These are phyloP conservation scores for Clepsis dumicolana DNA, from an alignment of 2,888 invertebrate species.

Conservation along the genomic window DNA sequence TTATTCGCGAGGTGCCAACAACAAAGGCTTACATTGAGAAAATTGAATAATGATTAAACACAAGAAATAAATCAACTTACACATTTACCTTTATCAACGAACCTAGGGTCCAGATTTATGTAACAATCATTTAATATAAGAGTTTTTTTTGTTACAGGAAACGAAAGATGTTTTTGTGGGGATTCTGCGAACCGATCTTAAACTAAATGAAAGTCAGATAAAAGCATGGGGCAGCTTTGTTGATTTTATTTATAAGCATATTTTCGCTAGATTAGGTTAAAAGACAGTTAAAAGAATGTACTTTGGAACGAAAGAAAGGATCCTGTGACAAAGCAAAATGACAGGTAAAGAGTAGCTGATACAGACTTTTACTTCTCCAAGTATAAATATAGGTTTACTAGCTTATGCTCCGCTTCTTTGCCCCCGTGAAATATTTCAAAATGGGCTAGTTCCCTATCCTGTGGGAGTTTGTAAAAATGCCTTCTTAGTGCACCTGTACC, in stretches of 20 bases:
- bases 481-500: too few relatives aligned
- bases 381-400: too few relatives aligned
- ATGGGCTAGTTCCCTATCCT: too few relatives aligned
- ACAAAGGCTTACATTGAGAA: too few relatives aligned
- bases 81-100: too few relatives aligned
- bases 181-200: constrained; percentile 29
- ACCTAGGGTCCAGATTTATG: background rate
- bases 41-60: too few relatives aligned
- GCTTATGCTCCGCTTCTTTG: too few relatives aligned
- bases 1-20: too few relatives aligned
- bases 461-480: too few relatives aligned
- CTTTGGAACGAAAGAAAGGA: background rate
- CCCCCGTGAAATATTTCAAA: too few relatives aligned
- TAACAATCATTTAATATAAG: background rate
- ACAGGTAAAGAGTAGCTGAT: background rate
- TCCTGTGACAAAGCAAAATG: background rate
- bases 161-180: constrained; percentile 22
- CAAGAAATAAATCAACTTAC: too few relatives aligned
- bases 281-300: background rate
- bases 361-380: too few relatives aligned
- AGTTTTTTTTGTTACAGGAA: constrained; percentile 14
- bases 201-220: constrained; percentile 14
- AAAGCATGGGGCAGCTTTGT: constrained; percentile 29
- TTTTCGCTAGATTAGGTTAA: constrained; percentile 23
- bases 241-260: constrained; percentile 37